Percentiles rank a stretch among this genome's conserved stretches.
Conservation (phyloP, 1,140 invertebrate genomes). For the Drosophila cardini region DNA sequence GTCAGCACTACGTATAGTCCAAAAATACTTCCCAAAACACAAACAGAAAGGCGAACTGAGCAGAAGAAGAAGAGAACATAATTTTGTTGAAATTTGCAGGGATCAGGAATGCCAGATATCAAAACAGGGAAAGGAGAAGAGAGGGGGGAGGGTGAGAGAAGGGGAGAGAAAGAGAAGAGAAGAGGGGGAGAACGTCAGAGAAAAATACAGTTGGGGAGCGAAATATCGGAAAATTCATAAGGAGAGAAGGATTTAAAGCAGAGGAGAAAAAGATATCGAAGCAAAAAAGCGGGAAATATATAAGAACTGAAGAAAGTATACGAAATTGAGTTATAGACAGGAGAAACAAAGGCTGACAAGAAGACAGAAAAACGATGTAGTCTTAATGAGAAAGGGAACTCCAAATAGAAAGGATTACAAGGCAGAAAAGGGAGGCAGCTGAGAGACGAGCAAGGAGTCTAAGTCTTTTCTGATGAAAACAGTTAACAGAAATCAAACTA, state of each 20-base stretch:
- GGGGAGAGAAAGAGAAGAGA: neutral
- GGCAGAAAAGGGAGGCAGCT: too few species aligned
- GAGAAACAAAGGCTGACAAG: too few species aligned
- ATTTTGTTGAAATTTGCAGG: slow-evolving; percentile 52
- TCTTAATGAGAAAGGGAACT: too few species aligned
- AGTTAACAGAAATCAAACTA: too few species aligned
- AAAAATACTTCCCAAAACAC: slow-evolving; percentile 40
- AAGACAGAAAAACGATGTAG: too few species aligned
- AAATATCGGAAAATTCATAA: neutral
- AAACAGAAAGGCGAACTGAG: neutral
- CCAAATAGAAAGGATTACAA: too few species aligned
- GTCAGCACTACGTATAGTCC: slow-evolving; percentile 22
- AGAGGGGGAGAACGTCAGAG: neutral
- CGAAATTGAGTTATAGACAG: too few species aligned
- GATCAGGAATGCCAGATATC: slow-evolving; percentile 18
- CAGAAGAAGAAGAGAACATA: slow-evolving; percentile 51
- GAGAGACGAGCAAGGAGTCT: neutral
- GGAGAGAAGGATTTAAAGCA: neutral
- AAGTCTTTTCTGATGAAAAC: too few species aligned
- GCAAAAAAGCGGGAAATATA: too few species aligned
- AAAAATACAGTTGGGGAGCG: neutral
- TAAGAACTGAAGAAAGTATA: too few species aligned
- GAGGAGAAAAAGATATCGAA: neutral
- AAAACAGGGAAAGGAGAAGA: neutral
- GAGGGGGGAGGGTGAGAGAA: neutral